A percentile compares a stretch with the other conserved stretches of the same genome.
phyloP scores from a whole-genome alignment of 2,797 vertebrate species.

The Trematomus bernacchii region DNA sequence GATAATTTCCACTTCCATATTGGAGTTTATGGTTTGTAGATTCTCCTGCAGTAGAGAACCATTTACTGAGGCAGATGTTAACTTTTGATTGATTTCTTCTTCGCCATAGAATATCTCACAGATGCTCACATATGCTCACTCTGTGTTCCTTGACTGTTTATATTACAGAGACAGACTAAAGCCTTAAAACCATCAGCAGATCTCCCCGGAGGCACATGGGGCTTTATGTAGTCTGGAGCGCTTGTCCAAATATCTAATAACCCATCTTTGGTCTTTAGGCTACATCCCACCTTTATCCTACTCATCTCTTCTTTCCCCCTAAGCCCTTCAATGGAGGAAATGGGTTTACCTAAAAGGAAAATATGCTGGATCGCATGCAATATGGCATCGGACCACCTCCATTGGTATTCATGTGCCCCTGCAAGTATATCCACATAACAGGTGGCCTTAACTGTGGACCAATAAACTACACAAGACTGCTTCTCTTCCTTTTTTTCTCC shows the following conservation, averaged over 20 bases:
- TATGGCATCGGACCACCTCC: constrained; percentile 53
- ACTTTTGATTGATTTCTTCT: constrained; percentile 74
- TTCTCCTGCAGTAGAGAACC: constrained; percentile 64
- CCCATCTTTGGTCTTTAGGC: constrained; percentile 74
- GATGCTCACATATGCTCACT: constrained; percentile 62
- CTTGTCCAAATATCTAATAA: constrained; percentile 82
- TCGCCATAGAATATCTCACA: constrained; percentile 38
- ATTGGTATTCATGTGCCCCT: constrained; percentile 32
- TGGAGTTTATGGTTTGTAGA: constrained; percentile 75
- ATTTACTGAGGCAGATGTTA: constrained; percentile 73
- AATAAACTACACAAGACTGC: constrained; percentile 62
- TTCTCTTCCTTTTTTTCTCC: constrained; percentile 52
- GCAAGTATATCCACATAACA: constrained; percentile 66
- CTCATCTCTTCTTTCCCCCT: constrained; percentile 59
- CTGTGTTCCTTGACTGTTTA: constrained; percentile 62
- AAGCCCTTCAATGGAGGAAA: constrained; percentile 57
- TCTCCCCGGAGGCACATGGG: constrained; percentile 57
- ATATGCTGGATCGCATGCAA: constrained; percentile 57
- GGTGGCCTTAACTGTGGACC: constrained; percentile 71
- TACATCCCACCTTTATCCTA: constrained; percentile 67
- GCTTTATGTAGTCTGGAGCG: constrained; percentile 64
- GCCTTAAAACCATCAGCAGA: constrained; percentile 69
- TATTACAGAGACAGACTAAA: constrained; percentile 54
- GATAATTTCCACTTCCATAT: constrained; percentile 71
- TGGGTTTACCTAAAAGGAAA: constrained; percentile 64